Evolutionary conservation across 2,113 vertebrate species (phyloP), one percentile per base, ranked within the genome.

Genomic region (Dryoscopus gambensis): DNA sequence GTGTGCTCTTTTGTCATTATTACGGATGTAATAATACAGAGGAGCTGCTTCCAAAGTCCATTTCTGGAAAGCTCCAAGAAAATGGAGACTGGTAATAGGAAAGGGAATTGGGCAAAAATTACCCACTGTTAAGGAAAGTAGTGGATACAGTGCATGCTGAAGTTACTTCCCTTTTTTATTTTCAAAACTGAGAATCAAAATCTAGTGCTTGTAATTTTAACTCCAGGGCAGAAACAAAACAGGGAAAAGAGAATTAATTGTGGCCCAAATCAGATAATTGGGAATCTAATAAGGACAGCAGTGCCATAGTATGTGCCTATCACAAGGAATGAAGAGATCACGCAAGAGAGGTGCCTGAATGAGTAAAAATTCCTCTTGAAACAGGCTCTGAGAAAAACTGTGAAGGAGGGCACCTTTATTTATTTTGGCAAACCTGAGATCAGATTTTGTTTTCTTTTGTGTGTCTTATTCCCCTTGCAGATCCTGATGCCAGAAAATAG

Each of bases 371-470:
- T 77, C 8, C 15, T 68, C 37, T 47, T 67, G 19, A 74, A 84
- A 74, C 5, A 30, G 46, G 31, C 21, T 47, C 60, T 89, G 89
- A 84, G 77, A 91, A 76, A 75, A 84, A 60, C 18, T n/a, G 4
- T 53, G 35, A 86, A 59, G 27, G 40, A 87, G 19, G 91, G 14
- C 6, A 27, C 47, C 24, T 40, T 7, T 59, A 52, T 89, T 94
- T 96, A 53, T 64, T 95, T 76, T 95, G 84, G 89, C 74, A 75
- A 89, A 56, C 14, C 44, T 42, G 52, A 75, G 30, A 55, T 9
- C 15, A 85, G 55, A 62, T 44, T 60, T 85, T 65, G 24, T 87
- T 82, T 87, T 76, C 42, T 91, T 84, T 79, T 71, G 21, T 53
- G 53, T 70, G 24, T 80, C 95, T 83, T 85, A 70, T 70, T 77